phyloP scores from a whole-genome alignment of 2,888 invertebrate species.

The Troides aeacus region DNA sequence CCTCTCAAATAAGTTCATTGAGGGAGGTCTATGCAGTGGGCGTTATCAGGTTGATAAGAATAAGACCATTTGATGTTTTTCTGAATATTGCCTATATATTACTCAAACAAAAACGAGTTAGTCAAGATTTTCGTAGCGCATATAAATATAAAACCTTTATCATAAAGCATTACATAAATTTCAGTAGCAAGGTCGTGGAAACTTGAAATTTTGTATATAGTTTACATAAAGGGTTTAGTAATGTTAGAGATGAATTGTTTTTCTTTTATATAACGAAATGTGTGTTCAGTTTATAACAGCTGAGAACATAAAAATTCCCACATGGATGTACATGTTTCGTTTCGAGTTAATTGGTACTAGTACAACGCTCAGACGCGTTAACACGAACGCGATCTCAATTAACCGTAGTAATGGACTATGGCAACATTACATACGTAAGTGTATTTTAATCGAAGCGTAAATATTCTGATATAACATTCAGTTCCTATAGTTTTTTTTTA shows the following conservation, averaged over 20 bases:
- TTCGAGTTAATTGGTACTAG: conserved; percentile 6
- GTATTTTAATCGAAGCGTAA: not conserved
- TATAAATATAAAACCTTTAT: not conserved
- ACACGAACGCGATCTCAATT: conserved; percentile 4
- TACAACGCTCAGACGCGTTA: not conserved
- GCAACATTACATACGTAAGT: not conserved
- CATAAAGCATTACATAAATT: not conserved
- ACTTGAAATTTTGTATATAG: not conserved
- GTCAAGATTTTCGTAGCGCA: no score
- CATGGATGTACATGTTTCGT: conserved; percentile 1
- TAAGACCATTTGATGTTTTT: no score
- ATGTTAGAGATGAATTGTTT: not conserved
- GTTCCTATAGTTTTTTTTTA: not conserved
- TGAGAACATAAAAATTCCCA: conserved; percentile 6
- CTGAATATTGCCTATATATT: no score
- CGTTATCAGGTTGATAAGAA: no score
- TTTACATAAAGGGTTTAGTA: not conserved
- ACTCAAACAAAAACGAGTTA: no score
- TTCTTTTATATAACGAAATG: not conserved
- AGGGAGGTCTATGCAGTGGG: no score
- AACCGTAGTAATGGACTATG: not conserved
- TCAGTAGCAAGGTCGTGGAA: not conserved
- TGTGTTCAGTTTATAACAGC: not conserved
- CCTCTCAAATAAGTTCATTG: no score
- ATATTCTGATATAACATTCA: not conserved